Conservation (phyloP, 2,888 invertebrate species). For the Tiliacea aurago region DNA sequence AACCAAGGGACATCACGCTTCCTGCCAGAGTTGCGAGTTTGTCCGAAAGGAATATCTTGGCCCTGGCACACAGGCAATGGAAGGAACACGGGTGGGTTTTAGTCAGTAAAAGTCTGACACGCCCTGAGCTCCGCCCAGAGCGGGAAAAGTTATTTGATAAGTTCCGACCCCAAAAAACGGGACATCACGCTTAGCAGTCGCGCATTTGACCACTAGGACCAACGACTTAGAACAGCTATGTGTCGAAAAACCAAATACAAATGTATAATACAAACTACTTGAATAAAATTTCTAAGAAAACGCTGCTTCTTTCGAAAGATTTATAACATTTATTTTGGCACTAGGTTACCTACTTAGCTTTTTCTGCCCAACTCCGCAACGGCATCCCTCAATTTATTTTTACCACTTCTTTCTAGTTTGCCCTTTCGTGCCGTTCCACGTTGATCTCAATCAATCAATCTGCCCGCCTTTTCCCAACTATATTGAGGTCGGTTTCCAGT, state of each 20-base stretch:
- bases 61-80: no score
- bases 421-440: no score
- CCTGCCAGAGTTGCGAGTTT: no score
- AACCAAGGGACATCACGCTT: background rate
- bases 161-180: no score
- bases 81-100: no score
- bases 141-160: no score
- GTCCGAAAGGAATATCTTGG: no score
- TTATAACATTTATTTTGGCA: background rate
- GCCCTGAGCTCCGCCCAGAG: no score
- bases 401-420: background rate
- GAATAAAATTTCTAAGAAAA: background rate
- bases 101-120: no score
- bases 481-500: no score
- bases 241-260: background rate
- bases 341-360: background rate
- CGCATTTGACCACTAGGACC: background rate
- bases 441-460: background rate
- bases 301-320: background rate
- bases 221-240: background rate
- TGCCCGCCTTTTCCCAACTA: no score
- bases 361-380: background rate
- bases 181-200: background rate
- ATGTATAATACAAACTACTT: background rate
- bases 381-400: background rate